phyloP scores from a whole-genome alignment of 2,888 invertebrate genomes.

The Epistrophe eligans region DNA sequence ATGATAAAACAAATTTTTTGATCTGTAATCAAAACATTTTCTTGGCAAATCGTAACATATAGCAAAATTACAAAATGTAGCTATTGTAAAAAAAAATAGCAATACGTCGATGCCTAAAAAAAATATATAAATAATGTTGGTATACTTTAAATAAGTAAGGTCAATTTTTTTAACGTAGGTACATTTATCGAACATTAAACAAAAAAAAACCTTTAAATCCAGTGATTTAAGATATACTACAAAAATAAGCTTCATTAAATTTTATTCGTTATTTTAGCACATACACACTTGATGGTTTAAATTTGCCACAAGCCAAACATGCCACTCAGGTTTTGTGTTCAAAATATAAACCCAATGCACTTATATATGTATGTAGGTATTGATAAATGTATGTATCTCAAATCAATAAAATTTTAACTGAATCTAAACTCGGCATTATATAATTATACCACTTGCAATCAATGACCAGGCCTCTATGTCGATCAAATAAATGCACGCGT shows the following conservation, averaged over 20 bases:
- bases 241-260: not conserved
- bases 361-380: not conserved
- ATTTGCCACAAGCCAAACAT: constrained; percentile 1
- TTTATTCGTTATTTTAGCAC: too few species aligned
- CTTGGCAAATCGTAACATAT: too few species aligned
- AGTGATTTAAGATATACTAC: not conserved
- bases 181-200: too few species aligned
- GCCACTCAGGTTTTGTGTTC: not conserved
- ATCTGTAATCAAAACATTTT: too few species aligned
- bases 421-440: not conserved
- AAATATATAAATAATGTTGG: too few species aligned
- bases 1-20: too few species aligned
- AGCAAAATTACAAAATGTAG: too few species aligned
- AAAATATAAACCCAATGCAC: not conserved
- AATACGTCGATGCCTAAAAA: too few species aligned
- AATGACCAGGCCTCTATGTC: constrained; percentile 6
- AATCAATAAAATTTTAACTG: constrained; percentile 6
- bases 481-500: constrained; percentile 17
- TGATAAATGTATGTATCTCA: not conserved
- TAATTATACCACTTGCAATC: constrained; percentile 23
- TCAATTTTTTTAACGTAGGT: too few species aligned
- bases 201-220: too few species aligned
- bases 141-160: too few species aligned
- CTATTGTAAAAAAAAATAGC: too few species aligned
- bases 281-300: not conserved